Conservation (phyloP, 2,797 vertebrate genomes). For the Centropyge bicolor region DNA sequence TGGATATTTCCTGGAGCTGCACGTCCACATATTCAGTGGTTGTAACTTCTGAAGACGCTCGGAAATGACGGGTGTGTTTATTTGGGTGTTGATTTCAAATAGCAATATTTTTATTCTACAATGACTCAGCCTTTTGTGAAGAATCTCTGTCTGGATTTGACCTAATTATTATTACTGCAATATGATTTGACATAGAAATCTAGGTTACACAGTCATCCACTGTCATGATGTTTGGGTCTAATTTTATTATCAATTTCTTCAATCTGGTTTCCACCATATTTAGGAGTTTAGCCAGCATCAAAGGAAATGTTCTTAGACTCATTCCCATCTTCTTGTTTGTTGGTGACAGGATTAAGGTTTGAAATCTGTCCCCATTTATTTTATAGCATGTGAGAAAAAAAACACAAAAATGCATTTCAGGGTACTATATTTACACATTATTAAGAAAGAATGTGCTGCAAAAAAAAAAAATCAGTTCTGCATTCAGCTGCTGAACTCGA, state of each 20-base stretch:
- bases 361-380: background rate
- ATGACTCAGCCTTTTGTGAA: slow-evolving; percentile 1
- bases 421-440: background rate
- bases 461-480: slow-evolving; percentile 6
- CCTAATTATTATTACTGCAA: slow-evolving; percentile 56
- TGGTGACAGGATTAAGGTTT: background rate
- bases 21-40: no score
- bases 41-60: no score
- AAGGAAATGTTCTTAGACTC: slow-evolving; percentile 36
- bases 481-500: slow-evolving; percentile 2
- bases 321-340: slow-evolving; percentile 9
- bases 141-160: slow-evolving; percentile 54
- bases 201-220: slow-evolving; percentile 51
- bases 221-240: slow-evolving; percentile 52
- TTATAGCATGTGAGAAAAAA: background rate
- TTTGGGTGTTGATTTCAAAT: no score
- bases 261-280: slow-evolving; percentile 41
- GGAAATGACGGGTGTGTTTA: no score
- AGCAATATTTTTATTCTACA: no score
- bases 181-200: slow-evolving; percentile 28
- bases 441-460: background rate
- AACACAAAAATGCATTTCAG: background rate
- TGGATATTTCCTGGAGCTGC: no score
- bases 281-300: slow-evolving; percentile 31
- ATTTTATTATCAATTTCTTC: slow-evolving; percentile 46